phyloP scores from a whole-genome alignment of 2,797 vertebrate genomes.

The Danio jaintianensis region DNA sequence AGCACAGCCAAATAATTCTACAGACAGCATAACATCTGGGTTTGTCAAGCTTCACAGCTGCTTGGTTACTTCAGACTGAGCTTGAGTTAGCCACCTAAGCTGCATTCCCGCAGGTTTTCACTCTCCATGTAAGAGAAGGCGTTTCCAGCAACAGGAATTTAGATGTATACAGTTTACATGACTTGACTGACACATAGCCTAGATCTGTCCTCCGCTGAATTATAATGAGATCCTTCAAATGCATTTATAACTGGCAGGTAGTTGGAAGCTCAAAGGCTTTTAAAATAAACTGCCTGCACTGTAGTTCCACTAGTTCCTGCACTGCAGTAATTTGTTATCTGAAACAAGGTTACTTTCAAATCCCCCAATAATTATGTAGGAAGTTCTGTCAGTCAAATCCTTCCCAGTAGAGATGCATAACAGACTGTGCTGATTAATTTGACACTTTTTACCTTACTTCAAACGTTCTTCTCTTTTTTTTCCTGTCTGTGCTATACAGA shows the following conservation, averaged over 20 bases:
- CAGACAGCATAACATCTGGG: neutral
- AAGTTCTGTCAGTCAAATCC: conserved; percentile 50
- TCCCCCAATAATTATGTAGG: conserved; percentile 30
- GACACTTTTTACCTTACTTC: conserved; percentile 44
- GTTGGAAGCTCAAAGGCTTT: conserved; percentile 29
- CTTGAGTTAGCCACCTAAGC: conserved; percentile 4
- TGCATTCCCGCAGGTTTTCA: conserved; percentile 10
- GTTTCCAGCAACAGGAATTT: conserved; percentile 9
- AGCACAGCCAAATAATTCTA: conserved; percentile 9
- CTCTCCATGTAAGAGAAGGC: neutral
- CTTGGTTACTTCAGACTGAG: conserved; percentile 18
- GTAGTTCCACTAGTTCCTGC: conserved; percentile 18
- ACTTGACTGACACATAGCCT: conserved; percentile 16
- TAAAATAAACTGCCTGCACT: conserved; percentile 19
- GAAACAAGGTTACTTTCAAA: conserved; percentile 34
- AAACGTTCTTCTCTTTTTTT: neutral
- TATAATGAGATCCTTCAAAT: conserved; percentile 15
- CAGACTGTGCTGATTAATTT: conserved; percentile 63
- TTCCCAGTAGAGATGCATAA: conserved; percentile 42
- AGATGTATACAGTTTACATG: conserved; percentile 4
- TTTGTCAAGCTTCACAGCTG: conserved; percentile 13
- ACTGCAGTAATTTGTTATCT: conserved; percentile 32
- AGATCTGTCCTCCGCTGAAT: conserved; percentile 19
- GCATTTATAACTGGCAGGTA: conserved; percentile 30
- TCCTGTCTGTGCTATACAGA: neutral